phyloP scores from a whole-genome alignment of 92 coral and sea anemone genomes.

The Actinernus sp. region DNA sequence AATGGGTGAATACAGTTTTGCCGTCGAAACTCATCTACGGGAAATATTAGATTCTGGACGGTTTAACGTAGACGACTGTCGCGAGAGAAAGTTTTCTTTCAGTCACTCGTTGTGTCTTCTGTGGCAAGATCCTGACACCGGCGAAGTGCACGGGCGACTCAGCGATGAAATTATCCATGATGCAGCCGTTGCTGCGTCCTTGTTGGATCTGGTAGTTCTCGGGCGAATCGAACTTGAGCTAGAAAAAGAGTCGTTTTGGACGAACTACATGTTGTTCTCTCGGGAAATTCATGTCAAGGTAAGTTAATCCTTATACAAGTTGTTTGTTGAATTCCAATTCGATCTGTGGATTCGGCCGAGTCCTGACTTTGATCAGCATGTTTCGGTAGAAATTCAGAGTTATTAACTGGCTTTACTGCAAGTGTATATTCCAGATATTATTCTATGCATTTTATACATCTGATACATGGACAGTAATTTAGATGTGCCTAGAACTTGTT shows the following conservation, averaged over 20 bases:
- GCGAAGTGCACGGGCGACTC: conserved; percentile 70
- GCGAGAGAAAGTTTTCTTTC: conserved; percentile 37
- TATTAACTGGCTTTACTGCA: too few species aligned
- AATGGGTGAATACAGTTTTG: conserved; percentile 30
- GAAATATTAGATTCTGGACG: conserved; percentile 64
- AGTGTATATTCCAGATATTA: too few species aligned
- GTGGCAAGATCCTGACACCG: conserved; percentile 80
- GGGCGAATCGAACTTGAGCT: conserved; percentile 36
- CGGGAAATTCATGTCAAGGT: background rate
- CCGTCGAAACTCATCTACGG: conserved; percentile 25
- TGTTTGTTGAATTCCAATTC: too few species aligned
- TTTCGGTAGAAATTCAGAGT: too few species aligned
- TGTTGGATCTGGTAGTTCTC: conserved; percentile 55
- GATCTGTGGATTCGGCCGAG: too few species aligned
- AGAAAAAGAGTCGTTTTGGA: conserved; percentile 8
- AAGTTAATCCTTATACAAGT: too few species aligned
- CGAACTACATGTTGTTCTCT: background rate
- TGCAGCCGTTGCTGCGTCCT: conserved; percentile 57
- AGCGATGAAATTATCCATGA: conserved; percentile 43
- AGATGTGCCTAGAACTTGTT: too few species aligned
- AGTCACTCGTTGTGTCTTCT: conserved; percentile 80
- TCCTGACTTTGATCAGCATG: too few species aligned
- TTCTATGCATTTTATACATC: too few species aligned
- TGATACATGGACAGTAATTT: too few species aligned
- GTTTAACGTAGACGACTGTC: conserved; percentile 59